phyloP scores from a whole-genome alignment of 2,888 invertebrate genomes.

The Dorcus parallelipipedus region DNA sequence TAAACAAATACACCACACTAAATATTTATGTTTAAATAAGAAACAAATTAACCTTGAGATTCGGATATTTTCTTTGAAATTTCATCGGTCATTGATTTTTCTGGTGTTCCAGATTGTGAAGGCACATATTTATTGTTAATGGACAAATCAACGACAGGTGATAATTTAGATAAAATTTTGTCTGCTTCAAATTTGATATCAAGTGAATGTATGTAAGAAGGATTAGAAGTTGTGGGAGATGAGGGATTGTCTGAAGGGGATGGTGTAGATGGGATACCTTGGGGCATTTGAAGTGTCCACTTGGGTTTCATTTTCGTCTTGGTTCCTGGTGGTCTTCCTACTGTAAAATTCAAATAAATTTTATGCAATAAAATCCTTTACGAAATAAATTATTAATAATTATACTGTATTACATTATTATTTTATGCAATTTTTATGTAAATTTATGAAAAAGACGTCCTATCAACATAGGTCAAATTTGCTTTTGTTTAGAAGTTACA shows the following conservation, averaged over 20 bases:
- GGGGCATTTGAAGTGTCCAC: constrained; percentile 41
- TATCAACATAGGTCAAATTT: no score
- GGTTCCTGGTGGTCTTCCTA: constrained; percentile 52
- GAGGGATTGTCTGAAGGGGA: constrained; percentile 26
- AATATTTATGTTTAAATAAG: background rate
- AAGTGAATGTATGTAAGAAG: background rate
- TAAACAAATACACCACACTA: background rate
- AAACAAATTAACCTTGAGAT: constrained; percentile 7
- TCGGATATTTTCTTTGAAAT: constrained; percentile 6
- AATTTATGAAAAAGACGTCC: no score
- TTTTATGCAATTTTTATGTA: no score
- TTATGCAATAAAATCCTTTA: no score
- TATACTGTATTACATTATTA: no score
- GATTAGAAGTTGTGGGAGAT: constrained; percentile 24
- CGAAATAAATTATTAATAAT: no score
- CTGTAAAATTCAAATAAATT: constrained; percentile 34
- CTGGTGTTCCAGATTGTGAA: background rate
- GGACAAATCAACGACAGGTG: background rate
- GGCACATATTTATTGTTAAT: background rate
- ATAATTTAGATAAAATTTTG: background rate
- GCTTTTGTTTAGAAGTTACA: no score
- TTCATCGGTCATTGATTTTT: background rate
- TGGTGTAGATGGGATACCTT: constrained; percentile 39
- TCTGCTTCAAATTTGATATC: background rate
- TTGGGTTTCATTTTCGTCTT: constrained; percentile 42